Base-by-base conservation (phyloP, 2,113 vertebrate species). In the Rhynchomys soricoides region DNA sequence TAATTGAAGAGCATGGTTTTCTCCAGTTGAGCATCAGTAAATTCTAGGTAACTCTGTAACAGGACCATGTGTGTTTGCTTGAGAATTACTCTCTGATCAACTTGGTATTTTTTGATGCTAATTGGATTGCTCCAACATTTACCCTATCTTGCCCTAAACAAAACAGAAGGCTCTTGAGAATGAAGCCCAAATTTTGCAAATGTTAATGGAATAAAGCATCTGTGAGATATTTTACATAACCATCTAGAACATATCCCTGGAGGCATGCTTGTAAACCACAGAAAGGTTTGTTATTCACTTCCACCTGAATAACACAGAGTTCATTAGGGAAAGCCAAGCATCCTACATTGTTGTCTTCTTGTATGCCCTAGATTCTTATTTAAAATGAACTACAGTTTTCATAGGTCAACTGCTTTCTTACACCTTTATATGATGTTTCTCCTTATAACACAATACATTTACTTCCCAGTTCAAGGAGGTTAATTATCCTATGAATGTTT, bases 101-200 rank as follows among this genome's bases (percentile, higher is more conserved):
- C 86, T 97, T 89, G 24, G 94, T 98, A 97, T 98, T 98, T 98
- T 96, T 97, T 97, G 83, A 98, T 98, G 97, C 90, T 98, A 98
- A 98, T 98, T 89, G 98, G 89, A 94, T 98, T 97, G 85, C 93
- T 98, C 87, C 98, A 99, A 98, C 98, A 97, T 98, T 98, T 98
- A 98, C 97, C 97, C 97, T 98, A 97, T 95, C 85, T 64, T 68
- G 93, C 86, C 95, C 98, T 98, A 98, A 98, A 98, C 95, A 97
- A 98, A 98, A 98, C 97, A 98, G 91, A 13, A 64, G 95, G 79
- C 98, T 97, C 98, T 77, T 43, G 98, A 98, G 98, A 93, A 96
- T 78, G 96, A 97, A 98, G 94, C 31, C 62, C 97, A 98, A 97
- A 97, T 98, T 98, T 98, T 95, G 98, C 97, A 98, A 98, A 98